phyloP scores from a whole-genome alignment of 2,888 invertebrate species.

The Candidula unifasciata region DNA sequence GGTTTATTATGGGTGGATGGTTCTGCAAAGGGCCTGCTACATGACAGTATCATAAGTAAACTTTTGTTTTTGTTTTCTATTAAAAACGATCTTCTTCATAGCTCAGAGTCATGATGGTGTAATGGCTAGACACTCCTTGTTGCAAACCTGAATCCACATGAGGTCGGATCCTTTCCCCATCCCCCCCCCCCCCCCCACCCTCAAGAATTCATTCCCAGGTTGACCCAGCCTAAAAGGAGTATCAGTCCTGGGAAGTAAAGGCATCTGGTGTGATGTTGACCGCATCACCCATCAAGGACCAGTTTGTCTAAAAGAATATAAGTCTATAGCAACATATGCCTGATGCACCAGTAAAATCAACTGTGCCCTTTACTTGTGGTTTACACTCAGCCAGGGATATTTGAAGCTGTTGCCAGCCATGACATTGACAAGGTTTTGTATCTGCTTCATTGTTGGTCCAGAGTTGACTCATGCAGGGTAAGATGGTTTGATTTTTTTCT shows the following conservation, averaged over 20 bases:
- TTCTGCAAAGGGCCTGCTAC: not conserved
- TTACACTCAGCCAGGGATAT: slow-evolving; percentile 68
- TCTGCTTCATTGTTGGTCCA: slow-evolving; percentile 70
- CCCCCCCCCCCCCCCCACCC: too few relatives aligned
- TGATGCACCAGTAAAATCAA: not conserved
- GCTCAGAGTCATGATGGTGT: too few relatives aligned
- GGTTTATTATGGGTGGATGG: too few relatives aligned
- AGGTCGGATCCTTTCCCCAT: not conserved
- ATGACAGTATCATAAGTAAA: not conserved
- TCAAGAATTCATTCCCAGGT: too few relatives aligned
- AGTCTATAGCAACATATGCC: not conserved
- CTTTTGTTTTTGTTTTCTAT: not conserved
- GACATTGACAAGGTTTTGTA: slow-evolving; percentile 65
- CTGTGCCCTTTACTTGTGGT: not conserved
- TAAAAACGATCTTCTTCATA: too few relatives aligned
- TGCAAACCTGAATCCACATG: too few relatives aligned
- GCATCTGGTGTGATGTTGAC: too few relatives aligned
- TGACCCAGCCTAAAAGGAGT: too few relatives aligned
- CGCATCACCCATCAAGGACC: too few relatives aligned
- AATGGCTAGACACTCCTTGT: too few relatives aligned
- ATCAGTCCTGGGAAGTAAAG: too few relatives aligned
- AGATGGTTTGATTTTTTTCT: not conserved
- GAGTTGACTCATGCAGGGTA: slow-evolving; percentile 63
- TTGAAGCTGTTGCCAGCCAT: slow-evolving; percentile 66
- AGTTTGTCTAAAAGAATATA: too few relatives aligned